Evolutionary conservation across 1,140 invertebrate species (phyloP), one percentile per base, ranked within the genome.

Genomic region (Rhagoletis zephyria): DNA sequence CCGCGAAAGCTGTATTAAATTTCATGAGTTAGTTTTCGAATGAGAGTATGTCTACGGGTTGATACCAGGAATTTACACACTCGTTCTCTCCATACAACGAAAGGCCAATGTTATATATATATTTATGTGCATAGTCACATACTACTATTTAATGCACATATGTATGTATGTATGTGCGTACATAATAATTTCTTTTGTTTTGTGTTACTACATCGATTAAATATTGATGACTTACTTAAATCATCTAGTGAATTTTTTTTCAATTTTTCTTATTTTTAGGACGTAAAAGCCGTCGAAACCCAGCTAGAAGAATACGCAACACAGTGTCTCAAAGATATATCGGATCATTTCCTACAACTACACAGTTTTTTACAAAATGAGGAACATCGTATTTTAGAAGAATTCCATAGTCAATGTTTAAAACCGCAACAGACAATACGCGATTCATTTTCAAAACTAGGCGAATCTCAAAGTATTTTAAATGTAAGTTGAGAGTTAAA

Each of bases 331-430:
- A 67, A 77, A 70, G 87, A 86, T 4, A 88, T 92, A 48, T 88
- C 89, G 0, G 87, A 90, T 16, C 87, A 87, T 87, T 93, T 91
- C 67, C 85, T 89, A 70, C 86, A 90, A 85, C 85, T 92, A 77
- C 92, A 92, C 85, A 89, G 90, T 48, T 88, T 89, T 19, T 86
- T 93, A 65, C 92, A 93, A 88, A 89, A 88, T 87, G 88, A 90
- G 63, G 90, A 92, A 45, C 85, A 89, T 61, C 87, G 88, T 85
- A 87, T 89, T n/a, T 86, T 90, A n/a, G 90, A 90, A 63, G 87
- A 85, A 56, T 88, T 92, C 64, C 90, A 89, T 61, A 88, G 90
- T 85, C 87, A 88, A 87, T 90, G 91, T 65, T 70, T 89, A 85
- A 67, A 87, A 64, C 85, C 89, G 0, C 91, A 91, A 67, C 64